Percentiles rank a stretch among this genome's conserved stretches.
Conservation (phyloP, 2,113 vertebrate genomes). For the Piprites chloris region DNA sequence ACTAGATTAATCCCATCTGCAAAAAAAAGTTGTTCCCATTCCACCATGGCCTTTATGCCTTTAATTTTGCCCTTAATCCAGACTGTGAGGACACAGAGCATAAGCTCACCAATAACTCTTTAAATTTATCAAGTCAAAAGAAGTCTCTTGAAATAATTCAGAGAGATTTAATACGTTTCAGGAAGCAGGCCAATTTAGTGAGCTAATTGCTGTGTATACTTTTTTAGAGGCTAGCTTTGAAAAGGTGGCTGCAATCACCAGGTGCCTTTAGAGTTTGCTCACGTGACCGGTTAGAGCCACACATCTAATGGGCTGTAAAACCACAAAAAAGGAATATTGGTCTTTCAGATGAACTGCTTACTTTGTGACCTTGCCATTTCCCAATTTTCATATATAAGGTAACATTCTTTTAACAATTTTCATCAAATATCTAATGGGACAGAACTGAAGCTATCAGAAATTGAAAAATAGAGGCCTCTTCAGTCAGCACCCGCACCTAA, state of each 20-base stretch:
- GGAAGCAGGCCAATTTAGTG: conserved; percentile 32
- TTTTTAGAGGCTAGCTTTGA: conserved; percentile 37
- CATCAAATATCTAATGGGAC: background rate
- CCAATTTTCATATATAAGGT: background rate
- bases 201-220: conserved; percentile 11
- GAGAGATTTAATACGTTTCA: conserved; percentile 19
- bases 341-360: background rate
- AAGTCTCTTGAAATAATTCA: conserved; percentile 23
- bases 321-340: background rate
- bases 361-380: background rate
- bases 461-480: background rate
- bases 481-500: background rate
- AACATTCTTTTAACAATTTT: background rate
- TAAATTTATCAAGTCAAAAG: conserved; percentile 29
- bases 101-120: conserved; percentile 27
- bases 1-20: background rate
- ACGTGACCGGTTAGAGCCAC: conserved; percentile 10
- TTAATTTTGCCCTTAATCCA: conserved; percentile 15
- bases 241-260: conserved; percentile 44
- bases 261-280: conserved; percentile 5
- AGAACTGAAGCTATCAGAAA: background rate
- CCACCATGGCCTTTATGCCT: background rate
- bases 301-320: conserved; percentile 23
- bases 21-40: background rate
- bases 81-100: background rate